Percentiles rank a stretch among this genome's conserved stretches.
Evolutionary conservation across 2,888 invertebrate genomes (phyloP).

Genomic region (Scaptomyza cyrtandrae): DNA sequence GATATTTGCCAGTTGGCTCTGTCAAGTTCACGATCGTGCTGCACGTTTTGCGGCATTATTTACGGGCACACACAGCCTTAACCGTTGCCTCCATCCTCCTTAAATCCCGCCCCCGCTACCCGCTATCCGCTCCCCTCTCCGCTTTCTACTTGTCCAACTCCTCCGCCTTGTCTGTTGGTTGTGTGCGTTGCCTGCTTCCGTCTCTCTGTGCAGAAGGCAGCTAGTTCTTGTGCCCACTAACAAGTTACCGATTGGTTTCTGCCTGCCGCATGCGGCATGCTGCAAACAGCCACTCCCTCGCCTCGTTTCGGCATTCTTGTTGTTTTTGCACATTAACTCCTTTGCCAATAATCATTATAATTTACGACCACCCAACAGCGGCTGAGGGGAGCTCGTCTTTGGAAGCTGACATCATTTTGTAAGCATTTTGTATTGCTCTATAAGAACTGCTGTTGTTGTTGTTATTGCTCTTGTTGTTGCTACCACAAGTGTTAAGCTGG

Average conservation of each 20-base stretch:
- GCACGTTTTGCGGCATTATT: slow-evolving; percentile 73
- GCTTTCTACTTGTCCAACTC: background rate
- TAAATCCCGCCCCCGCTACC: background rate
- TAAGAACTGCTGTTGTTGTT: slow-evolving; percentile 13
- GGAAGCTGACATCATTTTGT: slow-evolving; percentile 63
- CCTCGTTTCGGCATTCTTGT: slow-evolving; percentile 19
- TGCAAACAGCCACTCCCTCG: background rate
- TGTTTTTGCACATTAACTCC: slow-evolving; percentile 69
- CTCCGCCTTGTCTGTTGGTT: background rate
- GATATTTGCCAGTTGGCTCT: slow-evolving; percentile 40
- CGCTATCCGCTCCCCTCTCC: background rate
- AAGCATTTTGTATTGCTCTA: slow-evolving; percentile 62
- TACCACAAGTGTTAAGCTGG: slow-evolving; percentile 8
- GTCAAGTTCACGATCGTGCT: slow-evolving; percentile 71
- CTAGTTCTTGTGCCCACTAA: slow-evolving; percentile 51
- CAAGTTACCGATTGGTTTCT: slow-evolving; percentile 70
- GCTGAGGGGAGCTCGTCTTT: slow-evolving; percentile 25
- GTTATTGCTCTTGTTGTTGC: slow-evolving; percentile 9
- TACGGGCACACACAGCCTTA: slow-evolving; percentile 52
- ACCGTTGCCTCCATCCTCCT: slow-evolving; percentile 9
- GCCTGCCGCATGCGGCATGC: slow-evolving; percentile 33
- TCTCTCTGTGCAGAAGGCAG: slow-evolving; percentile 12
- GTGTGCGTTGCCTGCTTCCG: slow-evolving; percentile 11
- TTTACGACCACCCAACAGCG: slow-evolving; percentile 71
- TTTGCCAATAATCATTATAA: slow-evolving; percentile 75